Conservation (phyloP, 2,888 invertebrate genomes). For the Melolontha melolontha region DNA sequence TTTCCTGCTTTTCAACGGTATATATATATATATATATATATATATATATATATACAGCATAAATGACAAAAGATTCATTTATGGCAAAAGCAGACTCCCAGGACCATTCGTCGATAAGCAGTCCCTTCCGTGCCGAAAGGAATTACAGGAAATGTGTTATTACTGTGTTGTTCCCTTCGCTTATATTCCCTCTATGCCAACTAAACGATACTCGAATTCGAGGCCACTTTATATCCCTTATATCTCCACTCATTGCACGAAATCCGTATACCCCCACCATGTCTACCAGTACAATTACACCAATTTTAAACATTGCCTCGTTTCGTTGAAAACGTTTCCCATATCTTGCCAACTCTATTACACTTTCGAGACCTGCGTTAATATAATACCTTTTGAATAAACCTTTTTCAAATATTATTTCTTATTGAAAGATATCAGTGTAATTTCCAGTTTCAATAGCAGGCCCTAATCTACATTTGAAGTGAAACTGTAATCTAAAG, state of each 20-base stretch:
- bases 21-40: background rate
- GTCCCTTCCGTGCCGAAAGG: slow-evolving; percentile 28
- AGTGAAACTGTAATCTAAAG: too few relatives aligned
- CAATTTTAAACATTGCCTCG: slow-evolving; percentile 26
- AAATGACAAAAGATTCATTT: slow-evolving; percentile 21
- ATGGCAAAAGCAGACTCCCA: slow-evolving; percentile 10
- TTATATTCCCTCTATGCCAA: too few relatives aligned
- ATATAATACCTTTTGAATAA: too few relatives aligned
- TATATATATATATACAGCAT: slow-evolving; percentile 8
- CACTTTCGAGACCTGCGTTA: too few relatives aligned
- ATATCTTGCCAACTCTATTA: too few relatives aligned
- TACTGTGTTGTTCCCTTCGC: slow-evolving; percentile 10
- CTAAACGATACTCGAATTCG: slow-evolving; percentile 30
- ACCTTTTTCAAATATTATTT: too few relatives aligned
- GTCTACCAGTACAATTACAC: slow-evolving; percentile 18
- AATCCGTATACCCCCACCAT: slow-evolving; percentile 6
- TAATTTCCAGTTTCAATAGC: too few relatives aligned
- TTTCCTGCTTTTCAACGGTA: background rate
- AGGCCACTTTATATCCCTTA: slow-evolving; percentile 25
- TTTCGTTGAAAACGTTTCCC: slow-evolving; percentile 11
- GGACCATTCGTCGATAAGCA: slow-evolving; percentile 19
- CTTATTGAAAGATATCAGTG: too few relatives aligned
- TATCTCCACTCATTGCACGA: slow-evolving; percentile 28
- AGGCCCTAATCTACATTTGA: too few relatives aligned
- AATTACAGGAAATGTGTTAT: slow-evolving; percentile 36